Evolutionary conservation across 2,797 vertebrate genomes (phyloP), one percentile per base, ranked within the genome.

Genomic region (Enteromius fasciolatus): DNA sequence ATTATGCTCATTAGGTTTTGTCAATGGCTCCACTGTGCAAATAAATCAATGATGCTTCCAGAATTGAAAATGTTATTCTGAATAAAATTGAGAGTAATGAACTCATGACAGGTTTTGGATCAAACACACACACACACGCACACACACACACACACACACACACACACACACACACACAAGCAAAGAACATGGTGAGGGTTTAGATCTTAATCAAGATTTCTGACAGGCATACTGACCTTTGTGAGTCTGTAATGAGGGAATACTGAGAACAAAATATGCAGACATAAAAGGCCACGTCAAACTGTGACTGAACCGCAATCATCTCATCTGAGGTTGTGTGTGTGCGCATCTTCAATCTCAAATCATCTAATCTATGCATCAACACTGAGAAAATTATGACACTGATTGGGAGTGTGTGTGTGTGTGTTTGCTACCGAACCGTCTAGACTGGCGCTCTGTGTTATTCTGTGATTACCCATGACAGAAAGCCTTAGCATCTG

Each of bases 171-270:
- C 46, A 15, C 75, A 54, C 70, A 66, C 64, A 72, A 46, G n/a
- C 57, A 25, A 68, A 84, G 59, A 80, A 78, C 77, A 84, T 48
- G 74, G n/a, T 48, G 54, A 64, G 78, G 82, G 63, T 72, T 84
- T 69, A 84, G 66, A 88, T 78, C 79, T 75, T 88, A 88, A 86
- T 88, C 81, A 86, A 75, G 78, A 85, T 84, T 76, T 87, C 39
- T 67, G 82, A 84, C 78, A 76, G 93, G 92, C 92, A 93, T 84
- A 85, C 63, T 92, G 92, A 93, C 93, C 93, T 93, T 92, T 91
- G 86, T 84, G 84, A 86, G 87, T 87, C 83, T 85, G 85, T 90
- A 92, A 92, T 90, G 87, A 92, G 84, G 64, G 88, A 89, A 91
- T 79, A 84, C 79, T 39, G 81, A 76, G 76, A 67, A 31, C 64